These are phyloP conservation scores for Hippocampus comes DNA, from an alignment of 2,113 vertebrate genomes.

Conservation along the genomic window DNA sequence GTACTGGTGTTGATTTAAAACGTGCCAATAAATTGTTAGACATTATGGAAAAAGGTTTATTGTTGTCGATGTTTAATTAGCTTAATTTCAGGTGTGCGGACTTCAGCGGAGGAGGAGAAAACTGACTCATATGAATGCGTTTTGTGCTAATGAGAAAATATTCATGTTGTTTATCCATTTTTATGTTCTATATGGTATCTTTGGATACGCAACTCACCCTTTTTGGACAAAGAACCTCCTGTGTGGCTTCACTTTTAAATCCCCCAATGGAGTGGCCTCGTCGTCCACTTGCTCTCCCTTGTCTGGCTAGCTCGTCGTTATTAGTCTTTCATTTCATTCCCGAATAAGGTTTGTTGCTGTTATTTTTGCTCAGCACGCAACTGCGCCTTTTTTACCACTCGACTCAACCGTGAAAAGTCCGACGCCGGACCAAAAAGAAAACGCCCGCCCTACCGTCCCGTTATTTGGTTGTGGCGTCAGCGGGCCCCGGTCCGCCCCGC, in stretches of 20 bases:
- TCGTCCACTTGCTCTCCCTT: background rate
- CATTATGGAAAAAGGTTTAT: background rate
- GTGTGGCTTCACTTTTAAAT: background rate
- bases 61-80: background rate
- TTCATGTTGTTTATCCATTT: background rate
- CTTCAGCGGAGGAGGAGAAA: background rate
- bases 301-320: background rate
- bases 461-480: background rate
- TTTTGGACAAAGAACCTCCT: background rate
- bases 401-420: background rate
- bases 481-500: background rate
- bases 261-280: background rate
- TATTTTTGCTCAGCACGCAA: background rate
- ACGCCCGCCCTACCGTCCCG: background rate
- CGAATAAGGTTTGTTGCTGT: background rate
- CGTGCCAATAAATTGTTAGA: background rate
- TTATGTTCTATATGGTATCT: background rate
- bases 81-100: background rate
- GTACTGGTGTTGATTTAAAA: background rate
- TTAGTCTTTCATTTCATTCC: background rate
- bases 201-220: background rate
- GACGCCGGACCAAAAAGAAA: background rate
- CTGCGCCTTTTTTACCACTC: background rate
- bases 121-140: background rate
- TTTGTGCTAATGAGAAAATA: background rate